phyloP scores from a whole-genome alignment of 2,113 vertebrate genomes.

The Apus apus region DNA sequence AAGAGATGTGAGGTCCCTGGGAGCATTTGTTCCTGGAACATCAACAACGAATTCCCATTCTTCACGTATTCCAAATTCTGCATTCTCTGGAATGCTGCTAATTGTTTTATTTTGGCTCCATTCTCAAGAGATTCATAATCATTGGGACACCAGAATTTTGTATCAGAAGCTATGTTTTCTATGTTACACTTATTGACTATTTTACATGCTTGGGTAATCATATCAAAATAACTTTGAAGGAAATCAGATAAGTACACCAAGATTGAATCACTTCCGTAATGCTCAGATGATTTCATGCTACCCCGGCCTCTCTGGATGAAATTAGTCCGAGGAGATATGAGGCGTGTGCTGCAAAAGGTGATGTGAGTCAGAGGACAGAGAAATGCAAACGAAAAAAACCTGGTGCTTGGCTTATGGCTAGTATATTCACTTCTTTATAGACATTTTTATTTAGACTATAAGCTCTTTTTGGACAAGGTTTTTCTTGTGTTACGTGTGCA shows the following conservation, averaged over 20 bases:
- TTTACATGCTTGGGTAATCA: background rate
- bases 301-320: background rate
- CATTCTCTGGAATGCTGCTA: constrained; percentile 45
- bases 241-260: background rate
- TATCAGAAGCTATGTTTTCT: background rate
- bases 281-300: background rate
- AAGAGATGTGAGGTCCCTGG: constrained; percentile 44
- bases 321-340: background rate
- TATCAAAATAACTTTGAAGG: background rate
- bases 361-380: background rate
- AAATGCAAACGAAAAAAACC: background rate
- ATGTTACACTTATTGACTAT: background rate
- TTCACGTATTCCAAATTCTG: constrained; percentile 41
- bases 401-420: background rate
- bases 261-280: background rate
- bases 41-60: constrained; percentile 50
- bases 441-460: background rate
- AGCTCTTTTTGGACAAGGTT: background rate
- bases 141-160: background rate
- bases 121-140: constrained; percentile 18
- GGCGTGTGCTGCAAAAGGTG: background rate
- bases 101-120: constrained; percentile 16
- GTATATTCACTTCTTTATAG: background rate
- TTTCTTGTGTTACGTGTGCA: background rate
- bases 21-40: constrained; percentile 53